Evolutionary conservation across 2,113 vertebrate species (phyloP).

Genomic region (Hemichromis elongatus): DNA sequence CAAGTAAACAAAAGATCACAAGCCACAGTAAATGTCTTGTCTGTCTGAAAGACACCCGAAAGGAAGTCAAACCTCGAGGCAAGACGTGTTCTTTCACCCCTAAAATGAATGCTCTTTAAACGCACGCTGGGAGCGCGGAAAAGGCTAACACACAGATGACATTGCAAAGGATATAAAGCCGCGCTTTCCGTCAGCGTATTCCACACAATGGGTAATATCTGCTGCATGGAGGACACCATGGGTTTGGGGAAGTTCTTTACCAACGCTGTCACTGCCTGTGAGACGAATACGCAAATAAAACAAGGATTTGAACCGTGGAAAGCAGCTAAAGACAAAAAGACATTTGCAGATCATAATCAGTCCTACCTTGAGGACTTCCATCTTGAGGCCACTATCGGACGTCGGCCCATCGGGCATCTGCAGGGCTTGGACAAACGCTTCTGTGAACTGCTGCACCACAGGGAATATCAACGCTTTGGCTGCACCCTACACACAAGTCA

Average conservation of each 20-base stretch:
- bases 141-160: rapidly evolving
- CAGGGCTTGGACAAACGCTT: constrained; percentile 93
- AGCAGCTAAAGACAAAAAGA: background rate
- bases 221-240: constrained; percentile 97
- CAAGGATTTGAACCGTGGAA: background rate
- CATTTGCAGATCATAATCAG: background rate
- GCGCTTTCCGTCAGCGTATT: constrained; percentile 96
- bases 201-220: constrained; percentile 97
- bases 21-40: background rate
- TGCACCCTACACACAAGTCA: constrained; percentile 77
- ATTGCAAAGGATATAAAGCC: constrained; percentile 89
- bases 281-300: background rate
- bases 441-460: constrained; percentile 96
- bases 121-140: no score
- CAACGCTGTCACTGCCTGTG: constrained; percentile 91
- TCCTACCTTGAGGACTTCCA: constrained; percentile 89
- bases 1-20: background rate
- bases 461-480: constrained; percentile 95
- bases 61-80: background rate
- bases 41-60: background rate
- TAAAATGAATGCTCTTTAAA: background rate
- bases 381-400: constrained; percentile 95
- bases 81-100: background rate
- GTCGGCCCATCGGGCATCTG: constrained; percentile 93
- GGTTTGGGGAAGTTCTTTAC: constrained; percentile 98